phyloP scores from a whole-genome alignment of 2,113 vertebrate genomes.

The Parus major region DNA sequence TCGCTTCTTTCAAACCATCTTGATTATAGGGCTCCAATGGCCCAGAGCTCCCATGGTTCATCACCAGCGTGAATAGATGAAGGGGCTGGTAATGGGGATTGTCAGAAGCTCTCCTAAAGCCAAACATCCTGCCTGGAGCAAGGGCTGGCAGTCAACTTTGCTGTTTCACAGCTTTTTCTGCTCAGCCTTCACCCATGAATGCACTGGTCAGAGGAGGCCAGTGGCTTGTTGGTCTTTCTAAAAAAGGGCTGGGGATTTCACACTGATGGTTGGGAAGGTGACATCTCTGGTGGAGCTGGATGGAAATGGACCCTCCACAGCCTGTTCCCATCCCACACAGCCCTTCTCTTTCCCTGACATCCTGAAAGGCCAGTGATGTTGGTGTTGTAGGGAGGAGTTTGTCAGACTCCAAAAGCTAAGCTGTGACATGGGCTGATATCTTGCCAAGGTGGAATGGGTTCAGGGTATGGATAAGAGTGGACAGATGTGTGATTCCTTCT shows the following conservation, averaged over 20 bases:
- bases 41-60: neutral
- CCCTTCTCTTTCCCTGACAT: neutral
- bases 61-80: neutral
- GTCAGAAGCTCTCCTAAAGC: constrained; percentile 14
- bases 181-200: neutral
- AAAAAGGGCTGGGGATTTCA: neutral
- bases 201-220: rapidly evolving
- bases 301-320: neutral
- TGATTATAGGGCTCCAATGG: neutral
- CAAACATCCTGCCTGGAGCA: neutral
- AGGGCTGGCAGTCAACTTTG: neutral
- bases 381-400: too few species aligned
- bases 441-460: neutral
- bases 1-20: constrained; percentile 21
- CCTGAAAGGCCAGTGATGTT: rapidly evolving
- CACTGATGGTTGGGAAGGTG: neutral
- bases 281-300: neutral
- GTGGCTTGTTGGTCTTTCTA: neutral
- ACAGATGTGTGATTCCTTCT: neutral
- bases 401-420: neutral
- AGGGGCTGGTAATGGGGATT: constrained; percentile 15
- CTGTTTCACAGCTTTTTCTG: neutral
- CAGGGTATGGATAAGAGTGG: neutral
- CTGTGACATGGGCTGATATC: neutral
- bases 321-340: neutral